These are phyloP conservation scores for Lichenostomus cassidix DNA, from an alignment of 2,113 vertebrate genomes.

Conservation along the genomic window DNA sequence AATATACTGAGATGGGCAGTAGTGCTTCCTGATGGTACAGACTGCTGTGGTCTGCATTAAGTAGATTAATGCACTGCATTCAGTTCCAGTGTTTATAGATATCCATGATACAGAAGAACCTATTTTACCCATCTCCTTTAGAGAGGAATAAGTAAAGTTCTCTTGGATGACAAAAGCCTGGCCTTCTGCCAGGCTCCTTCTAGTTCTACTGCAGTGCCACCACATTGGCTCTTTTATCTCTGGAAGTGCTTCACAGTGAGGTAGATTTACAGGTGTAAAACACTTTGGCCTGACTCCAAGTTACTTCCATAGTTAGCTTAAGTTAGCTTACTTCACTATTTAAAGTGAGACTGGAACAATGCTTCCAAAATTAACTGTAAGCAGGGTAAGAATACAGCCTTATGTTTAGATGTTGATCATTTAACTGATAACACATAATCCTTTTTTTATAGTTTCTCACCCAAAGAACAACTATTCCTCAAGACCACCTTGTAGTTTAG, in stretches of 20 bases:
- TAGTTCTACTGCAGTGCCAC: not conserved
- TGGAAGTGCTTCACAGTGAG: not conserved
- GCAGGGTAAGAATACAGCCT: not conserved
- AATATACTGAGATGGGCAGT: not conserved
- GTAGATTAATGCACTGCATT: not conserved
- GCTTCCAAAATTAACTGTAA: not conserved
- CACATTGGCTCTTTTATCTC: not conserved
- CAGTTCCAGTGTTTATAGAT: not conserved
- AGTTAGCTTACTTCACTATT: not conserved
- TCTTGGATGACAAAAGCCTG: not conserved
- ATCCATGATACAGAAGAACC: not conserved
- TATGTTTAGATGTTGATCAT: not conserved
- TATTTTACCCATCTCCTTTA: not conserved
- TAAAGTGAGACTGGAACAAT: not conserved
- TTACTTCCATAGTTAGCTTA: not conserved
- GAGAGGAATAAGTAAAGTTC: not conserved
- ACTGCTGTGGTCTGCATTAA: not conserved
- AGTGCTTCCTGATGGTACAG: not conserved
- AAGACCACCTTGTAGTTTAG: conserved; percentile 67
- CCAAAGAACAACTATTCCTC: conserved; percentile 82
- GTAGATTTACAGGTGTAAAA: not conserved
- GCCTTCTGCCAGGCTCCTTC: not conserved
- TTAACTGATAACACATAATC: not conserved
- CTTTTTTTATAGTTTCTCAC: conserved; percentile 73
- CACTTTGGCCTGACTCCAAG: not conserved